These are phyloP conservation scores for Eudyptes chrysolophus DNA, from an alignment of 2,113 vertebrate genomes.

Conservation along the genomic window DNA sequence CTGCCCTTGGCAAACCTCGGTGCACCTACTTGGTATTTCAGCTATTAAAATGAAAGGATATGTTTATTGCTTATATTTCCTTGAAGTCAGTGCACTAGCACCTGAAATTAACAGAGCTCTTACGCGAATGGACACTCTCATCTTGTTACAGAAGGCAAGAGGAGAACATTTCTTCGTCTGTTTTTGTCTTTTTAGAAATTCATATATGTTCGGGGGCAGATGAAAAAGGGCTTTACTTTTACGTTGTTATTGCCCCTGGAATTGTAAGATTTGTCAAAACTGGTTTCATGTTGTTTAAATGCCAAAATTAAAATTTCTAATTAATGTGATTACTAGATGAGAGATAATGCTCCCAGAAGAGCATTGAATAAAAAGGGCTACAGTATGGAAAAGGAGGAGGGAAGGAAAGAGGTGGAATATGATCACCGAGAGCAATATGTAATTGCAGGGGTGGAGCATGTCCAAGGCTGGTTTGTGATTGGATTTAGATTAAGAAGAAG, in stretches of 20 bases:
- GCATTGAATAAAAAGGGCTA: background rate
- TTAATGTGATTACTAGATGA: slow-evolving; percentile 36
- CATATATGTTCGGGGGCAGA: background rate
- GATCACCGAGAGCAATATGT: background rate
- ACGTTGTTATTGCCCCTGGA: slow-evolving; percentile 14
- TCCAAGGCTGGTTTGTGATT: slow-evolving; percentile 40
- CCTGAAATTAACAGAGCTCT: background rate
- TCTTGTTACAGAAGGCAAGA: background rate
- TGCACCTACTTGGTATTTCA: background rate
- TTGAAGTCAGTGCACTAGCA: background rate
- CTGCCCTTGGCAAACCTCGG: background rate
- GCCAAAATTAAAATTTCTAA: slow-evolving; percentile 23
- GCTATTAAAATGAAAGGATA: background rate
- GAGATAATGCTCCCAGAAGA: slow-evolving; percentile 2
- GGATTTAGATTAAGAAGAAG: slow-evolving; percentile 26
- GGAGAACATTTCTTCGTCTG: background rate
- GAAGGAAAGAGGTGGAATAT: background rate
- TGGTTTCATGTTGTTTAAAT: slow-evolving; percentile 43
- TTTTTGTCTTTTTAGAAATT: background rate
- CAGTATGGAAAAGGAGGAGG: background rate
- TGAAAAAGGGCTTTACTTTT: slow-evolving; percentile 18
- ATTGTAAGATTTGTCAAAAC: slow-evolving; percentile 39
- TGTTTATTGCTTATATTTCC: background rate
- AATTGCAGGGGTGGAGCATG: slow-evolving; percentile 55
- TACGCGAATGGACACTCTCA: accelerated